A percentile compares a stretch with the other conserved stretches of the same genome.
phyloP scores from a whole-genome alignment of 2,113 vertebrate genomes.

The Hippopotamus amphibius region DNA sequence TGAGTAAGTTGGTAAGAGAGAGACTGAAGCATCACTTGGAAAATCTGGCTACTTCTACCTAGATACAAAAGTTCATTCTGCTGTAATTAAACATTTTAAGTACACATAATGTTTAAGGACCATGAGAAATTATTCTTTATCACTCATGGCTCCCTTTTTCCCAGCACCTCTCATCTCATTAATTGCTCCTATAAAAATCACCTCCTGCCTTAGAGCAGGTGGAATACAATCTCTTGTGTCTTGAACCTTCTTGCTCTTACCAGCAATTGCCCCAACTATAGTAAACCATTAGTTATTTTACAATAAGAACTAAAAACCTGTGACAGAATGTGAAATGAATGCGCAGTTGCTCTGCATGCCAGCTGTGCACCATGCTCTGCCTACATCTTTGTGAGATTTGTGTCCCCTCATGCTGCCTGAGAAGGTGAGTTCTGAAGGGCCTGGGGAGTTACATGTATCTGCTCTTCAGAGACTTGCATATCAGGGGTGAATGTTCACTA shows the following conservation, averaged over 20 bases:
- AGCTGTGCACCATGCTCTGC: background rate
- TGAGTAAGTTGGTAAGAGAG: background rate
- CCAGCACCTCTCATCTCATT: background rate
- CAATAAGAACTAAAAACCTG: background rate
- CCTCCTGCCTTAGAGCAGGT: background rate
- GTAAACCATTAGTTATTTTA: background rate
- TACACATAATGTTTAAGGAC: background rate
- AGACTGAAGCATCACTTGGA: conserved; percentile 21
- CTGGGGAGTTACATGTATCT: background rate
- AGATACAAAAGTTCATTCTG: background rate
- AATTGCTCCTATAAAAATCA: background rate
- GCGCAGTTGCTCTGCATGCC: background rate
- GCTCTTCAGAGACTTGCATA: background rate
- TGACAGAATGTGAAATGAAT: background rate
- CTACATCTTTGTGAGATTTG: background rate
- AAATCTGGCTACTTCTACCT: conserved; percentile 3
- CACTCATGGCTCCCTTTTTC: background rate
- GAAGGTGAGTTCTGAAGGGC: background rate
- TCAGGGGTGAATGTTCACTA: background rate
- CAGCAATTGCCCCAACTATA: background rate
- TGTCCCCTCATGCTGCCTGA: background rate
- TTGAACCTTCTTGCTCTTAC: background rate
- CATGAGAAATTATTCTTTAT: background rate
- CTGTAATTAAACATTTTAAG: background rate
- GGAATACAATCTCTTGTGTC: background rate